Evolutionary conservation across 23 tunicate species (phyloP), one percentile per base, ranked within the genome.

Genomic region (Ascidia mentula): DNA sequence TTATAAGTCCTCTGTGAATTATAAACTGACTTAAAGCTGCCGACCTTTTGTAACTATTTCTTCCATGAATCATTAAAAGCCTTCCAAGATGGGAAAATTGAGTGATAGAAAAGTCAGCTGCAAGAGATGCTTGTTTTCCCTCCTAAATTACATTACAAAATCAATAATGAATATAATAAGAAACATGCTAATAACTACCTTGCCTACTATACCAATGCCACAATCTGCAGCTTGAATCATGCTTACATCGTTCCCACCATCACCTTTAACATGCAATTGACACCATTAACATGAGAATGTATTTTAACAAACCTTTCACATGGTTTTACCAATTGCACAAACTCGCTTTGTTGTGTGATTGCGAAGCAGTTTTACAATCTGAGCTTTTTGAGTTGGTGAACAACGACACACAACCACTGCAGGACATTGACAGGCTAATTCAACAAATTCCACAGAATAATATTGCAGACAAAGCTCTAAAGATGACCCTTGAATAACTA

Each of bases 221-320:
- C 98, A 93, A 72, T 88, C 82, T 22, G 98, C 93, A 24, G 93
- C 87, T 73, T 93, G 98, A 36, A 93, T 93, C 98, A 93, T 93
- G 87, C 89, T 88, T n/a, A 93, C 98, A 77, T 93, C 98, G 65
- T 93, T 93, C 13, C 98, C 98, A 40, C 98, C 98, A 69, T 93
- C 98, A 60, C 97, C 97, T 92, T 77, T 8, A 5, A 53, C 79
- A 75, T 33, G 59, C 79, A 32, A 36, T 6, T 4, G 22, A n/a
- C 74, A 70, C 18, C 18, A 37, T 31, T 37, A 37, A 37, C 59
- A 40, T 36, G 34, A 39, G 22, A 40, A 30, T 31, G 22, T 2
- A 3, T 13, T 22, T 36, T 18, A 38, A 33, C 40, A 73, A 53
- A 53, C 1, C 13, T 53, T 53, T 9, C 46, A 12, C 32, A 75